Evolutionary conservation across 2,888 invertebrate species (phyloP).

Genomic region (Tethea ocularis): DNA sequence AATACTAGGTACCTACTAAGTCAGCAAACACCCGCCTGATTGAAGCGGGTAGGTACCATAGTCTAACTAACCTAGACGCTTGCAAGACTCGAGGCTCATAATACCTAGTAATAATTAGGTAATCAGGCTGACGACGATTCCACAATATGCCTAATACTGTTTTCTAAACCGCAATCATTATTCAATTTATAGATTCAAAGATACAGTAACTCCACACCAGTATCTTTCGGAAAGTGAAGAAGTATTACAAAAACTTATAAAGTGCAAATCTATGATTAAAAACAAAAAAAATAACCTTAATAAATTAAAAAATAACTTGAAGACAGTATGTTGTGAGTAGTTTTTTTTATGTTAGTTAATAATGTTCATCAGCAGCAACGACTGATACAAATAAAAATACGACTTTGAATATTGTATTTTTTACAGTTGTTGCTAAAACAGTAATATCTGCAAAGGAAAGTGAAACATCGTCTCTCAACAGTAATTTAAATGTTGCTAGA

Average conservation of each 20-base stretch:
- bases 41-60: too few relatives aligned
- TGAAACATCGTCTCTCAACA: slow-evolving; percentile 41
- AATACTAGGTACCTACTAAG: too few relatives aligned
- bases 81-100: too few relatives aligned
- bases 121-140: not conserved
- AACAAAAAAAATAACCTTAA: slow-evolving; percentile 46
- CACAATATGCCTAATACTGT: not conserved
- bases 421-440: slow-evolving; percentile 55
- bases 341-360: not conserved
- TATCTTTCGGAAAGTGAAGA: slow-evolving; percentile 24
- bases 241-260: slow-evolving; percentile 34
- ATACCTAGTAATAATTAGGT: too few relatives aligned
- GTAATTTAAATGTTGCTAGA: slow-evolving; percentile 41
- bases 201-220: slow-evolving; percentile 14
- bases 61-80: too few relatives aligned
- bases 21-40: too few relatives aligned
- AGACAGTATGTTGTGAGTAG: slow-evolving; percentile 58
- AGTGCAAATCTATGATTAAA: slow-evolving; percentile 43
- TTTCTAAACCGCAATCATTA: not conserved
- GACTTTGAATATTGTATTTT: slow-evolving; percentile 1
- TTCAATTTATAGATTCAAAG: slow-evolving; percentile 38
- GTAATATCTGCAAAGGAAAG: slow-evolving; percentile 49
- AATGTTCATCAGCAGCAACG: too few relatives aligned
- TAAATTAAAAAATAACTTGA: slow-evolving; percentile 47
- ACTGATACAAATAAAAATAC: not conserved